Evolutionary conservation across 2,888 invertebrate species (phyloP), one percentile per base, ranked within the genome.

Genomic region (Pantelozetes paolii): DNA sequence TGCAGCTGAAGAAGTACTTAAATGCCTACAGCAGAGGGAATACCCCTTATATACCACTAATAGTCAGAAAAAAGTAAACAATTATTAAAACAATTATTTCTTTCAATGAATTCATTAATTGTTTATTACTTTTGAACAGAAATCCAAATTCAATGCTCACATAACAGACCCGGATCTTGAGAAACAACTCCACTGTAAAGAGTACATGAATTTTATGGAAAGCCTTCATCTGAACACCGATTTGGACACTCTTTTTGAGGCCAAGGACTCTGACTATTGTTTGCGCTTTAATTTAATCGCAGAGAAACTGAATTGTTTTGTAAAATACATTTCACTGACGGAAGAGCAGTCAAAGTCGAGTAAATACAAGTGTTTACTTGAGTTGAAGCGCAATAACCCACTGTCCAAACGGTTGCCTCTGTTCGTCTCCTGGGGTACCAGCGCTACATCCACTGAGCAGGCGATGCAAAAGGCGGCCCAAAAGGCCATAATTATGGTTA

Each of bases 341-440:
- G 67, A 67, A 6, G 67, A 67, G 11, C 20, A n/a, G 40, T 23
- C 67, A 2, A n/a, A 36, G 15, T 26, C 28, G 2, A 30, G 32
- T 18, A n/a, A 23, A 40, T 67, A n/a, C 42, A 67, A 67, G 67
- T 67, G 67, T 67, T 40, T 67, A 32, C 11, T 67, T 0, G 42
- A 67, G 15, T 6, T 67, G 26, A 42, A 40, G 20, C 20, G 36
- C 6, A 36, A 64, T 36, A 2, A 9, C 3, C 9, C 28, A 1
- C 20, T 67, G 1, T 8, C 67, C 13, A 30, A 20, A 13, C 40
- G 67, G 8, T n/a, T 67, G 26, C 67, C 67, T 11, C 13, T 67
- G 1, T 67, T 67, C 23, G 67, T 67, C 67, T 67, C 67, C 2
- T 67, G 67, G 67, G 67, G 67, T 67, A 67, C 30, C 26, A 67